Evolutionary conservation across 2,113 vertebrate species (phyloP).

Genomic region (Electrona antarctica): DNA sequence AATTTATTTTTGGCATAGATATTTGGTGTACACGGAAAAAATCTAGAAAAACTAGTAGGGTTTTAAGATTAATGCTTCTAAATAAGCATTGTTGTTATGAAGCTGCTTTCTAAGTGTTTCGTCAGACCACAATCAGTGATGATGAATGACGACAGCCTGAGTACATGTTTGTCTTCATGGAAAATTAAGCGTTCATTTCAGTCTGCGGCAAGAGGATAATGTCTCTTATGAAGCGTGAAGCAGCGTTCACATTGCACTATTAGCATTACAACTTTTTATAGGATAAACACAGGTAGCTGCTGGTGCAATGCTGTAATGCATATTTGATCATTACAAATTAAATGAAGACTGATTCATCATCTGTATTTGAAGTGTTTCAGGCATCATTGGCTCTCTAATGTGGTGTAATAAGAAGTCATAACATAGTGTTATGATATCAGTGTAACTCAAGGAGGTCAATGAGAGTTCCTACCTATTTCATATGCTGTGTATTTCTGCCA

Average conservation of each 20-base stretch:
- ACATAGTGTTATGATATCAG: neutral
- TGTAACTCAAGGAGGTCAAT: neutral
- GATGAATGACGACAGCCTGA: slow-evolving; percentile 40
- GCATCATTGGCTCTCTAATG: neutral
- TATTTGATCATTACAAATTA: neutral
- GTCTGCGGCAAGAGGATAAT: slow-evolving; percentile 14
- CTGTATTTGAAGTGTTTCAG: neutral
- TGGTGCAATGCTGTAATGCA: neutral
- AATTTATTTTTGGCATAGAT: too few species aligned
- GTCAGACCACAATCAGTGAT: slow-evolving; percentile 41
- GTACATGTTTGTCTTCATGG: slow-evolving; percentile 48
- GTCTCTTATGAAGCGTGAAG: slow-evolving; percentile 10
- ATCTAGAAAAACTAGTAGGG: neutral
- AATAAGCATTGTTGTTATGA: slow-evolving; percentile 7
- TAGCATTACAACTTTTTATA: neutral
- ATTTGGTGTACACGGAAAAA: too few species aligned
- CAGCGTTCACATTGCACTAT: neutral
- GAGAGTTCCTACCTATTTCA: neutral
- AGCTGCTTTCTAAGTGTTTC: slow-evolving; percentile 22
- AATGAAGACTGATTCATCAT: neutral
- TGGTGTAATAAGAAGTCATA: neutral
- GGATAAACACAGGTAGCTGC: neutral
- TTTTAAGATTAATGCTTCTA: neutral
- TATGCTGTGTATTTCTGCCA: slow-evolving; percentile 13
- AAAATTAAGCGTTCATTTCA: slow-evolving; percentile 35